Conservation (phyloP, 2,888 invertebrate genomes). For the Steinernema hermaphroditum region DNA sequence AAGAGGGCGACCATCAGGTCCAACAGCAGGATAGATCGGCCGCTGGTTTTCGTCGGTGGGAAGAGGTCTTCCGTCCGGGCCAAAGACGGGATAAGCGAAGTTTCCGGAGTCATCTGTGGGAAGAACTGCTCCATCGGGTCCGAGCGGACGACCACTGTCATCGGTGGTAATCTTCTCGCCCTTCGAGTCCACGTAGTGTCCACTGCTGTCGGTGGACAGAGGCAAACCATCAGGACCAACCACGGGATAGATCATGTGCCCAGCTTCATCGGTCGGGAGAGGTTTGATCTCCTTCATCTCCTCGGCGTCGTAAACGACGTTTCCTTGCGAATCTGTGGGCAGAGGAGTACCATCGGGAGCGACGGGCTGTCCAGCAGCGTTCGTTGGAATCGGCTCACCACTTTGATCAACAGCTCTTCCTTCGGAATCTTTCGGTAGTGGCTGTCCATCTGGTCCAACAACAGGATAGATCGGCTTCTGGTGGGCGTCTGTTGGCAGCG, state of each 20-base stretch:
- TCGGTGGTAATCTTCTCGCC: conserved; percentile 43
- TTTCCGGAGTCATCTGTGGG: conserved; percentile 46
- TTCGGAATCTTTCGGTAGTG: conserved; percentile 40
- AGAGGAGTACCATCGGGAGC: conserved; percentile 4
- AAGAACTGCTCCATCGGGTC: conserved; percentile 38
- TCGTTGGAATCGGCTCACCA: conserved; percentile 37
- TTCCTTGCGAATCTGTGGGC: conserved; percentile 35
- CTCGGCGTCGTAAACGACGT: conserved; percentile 11
- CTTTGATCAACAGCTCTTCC: conserved; percentile 34
- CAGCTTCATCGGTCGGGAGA: conserved; percentile 42
- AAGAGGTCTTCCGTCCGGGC: conserved; percentile 48
- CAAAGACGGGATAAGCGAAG: conserved; percentile 40
- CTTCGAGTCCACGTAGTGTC: conserved; percentile 37
- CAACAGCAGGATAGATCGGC: conserved; percentile 36
- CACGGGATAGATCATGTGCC: conserved; percentile 44
- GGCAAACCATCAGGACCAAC: conserved; percentile 33
- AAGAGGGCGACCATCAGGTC: conserved; percentile 44
- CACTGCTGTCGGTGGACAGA: conserved; percentile 43
- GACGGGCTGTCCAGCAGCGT: conserved; percentile 25
- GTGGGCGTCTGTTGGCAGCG: conserved; percentile 45
- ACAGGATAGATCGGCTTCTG: conserved; percentile 32
- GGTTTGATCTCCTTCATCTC: not conserved
- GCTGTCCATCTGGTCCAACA: conserved; percentile 43
- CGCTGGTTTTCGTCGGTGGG: conserved; percentile 42
- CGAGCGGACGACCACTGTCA: conserved; percentile 38